Evolutionary conservation across 2,113 vertebrate genomes (phyloP), one percentile per base, ranked within the genome.

Genomic region (Meleagris gallopavo): DNA sequence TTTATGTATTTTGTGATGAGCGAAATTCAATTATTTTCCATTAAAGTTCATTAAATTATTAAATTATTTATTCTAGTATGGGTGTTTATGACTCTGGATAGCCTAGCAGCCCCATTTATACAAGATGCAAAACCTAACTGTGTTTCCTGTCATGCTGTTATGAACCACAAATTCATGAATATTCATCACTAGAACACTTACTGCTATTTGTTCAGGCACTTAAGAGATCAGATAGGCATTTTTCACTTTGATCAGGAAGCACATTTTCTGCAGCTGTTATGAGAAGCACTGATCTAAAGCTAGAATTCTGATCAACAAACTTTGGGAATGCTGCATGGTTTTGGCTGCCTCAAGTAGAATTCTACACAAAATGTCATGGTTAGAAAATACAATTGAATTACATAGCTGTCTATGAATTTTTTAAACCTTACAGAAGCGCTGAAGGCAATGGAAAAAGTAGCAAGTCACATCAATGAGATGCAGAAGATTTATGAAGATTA

Each of bases 401-500:
- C 54, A 57, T 27, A 90, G 46, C 32, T 78, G 18, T 61, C 11
- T 77, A 3, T 83, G 43, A 76, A 76, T 77, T 93, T 34, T 78
- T 95, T 94, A 54, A 15, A 93, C 48, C 40, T 88, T 95, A 82
- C 86, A 99, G 99, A 99, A 97, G 99, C 99, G 2, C 96, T 99
- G 62, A 99, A 99, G 95, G 99, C 99, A 76, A 99, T 99, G 99
- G 99, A 99, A 92, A 99, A 99, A 96, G 99, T 99, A 66, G 99
- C 99, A 38, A 99, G 98, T 94, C 99, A 99, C 97, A 99, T 99
- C 97, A 99, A 99, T 2, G 99, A 99, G 97, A 99, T 99, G 99
- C 99, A 99, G 98, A 99, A 99, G 98, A 98, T 99, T 91, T 99
- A 99, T 13, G 99, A 99, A 97, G 99, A 99, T 91, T 99, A 99